Base-by-base conservation (phyloP, 2,797 vertebrate genomes). In the Trachurus trachurus region DNA sequence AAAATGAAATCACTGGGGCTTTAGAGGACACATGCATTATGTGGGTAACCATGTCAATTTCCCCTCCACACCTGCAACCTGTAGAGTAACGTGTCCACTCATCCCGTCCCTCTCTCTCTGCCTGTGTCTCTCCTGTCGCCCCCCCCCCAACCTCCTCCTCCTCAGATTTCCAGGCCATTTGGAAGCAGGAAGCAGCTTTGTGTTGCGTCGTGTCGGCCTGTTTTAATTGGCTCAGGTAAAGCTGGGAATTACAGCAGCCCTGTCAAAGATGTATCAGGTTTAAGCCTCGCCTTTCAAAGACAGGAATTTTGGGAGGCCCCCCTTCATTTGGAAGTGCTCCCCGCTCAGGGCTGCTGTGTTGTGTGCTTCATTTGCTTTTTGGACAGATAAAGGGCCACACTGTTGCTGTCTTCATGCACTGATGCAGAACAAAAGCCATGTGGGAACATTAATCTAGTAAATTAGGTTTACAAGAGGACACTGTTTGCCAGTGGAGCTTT, bases 61-160 rank as follows among this genome's bases (percentile, higher is more conserved):
- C 44, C 59, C 47, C 26, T 78, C 42, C 34, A 63, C 78, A 86
- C 79, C 80, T 84, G 74, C 53, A 66, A 22, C 21, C 31, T 77
- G 60, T 80, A 83, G 79, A 78, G 76, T 50, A 75, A 57, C 42
- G 37, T 65, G 22, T 34, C 63, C 61, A 96, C 95, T 96, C 95
- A 93, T 91, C 94, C 95, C 94, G 94, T 96, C 96, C 95, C 94
- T 94, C 92, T 73, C 52, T 82, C 81, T 84, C 26, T 26, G 66
- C 61, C 72, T 82, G 76, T 81, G 78, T 81, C 47, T 76, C 67
- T 87, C 45, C 68, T 75, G 85, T 72, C 3, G 31, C 5, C 31
- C 5, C 31, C 31, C 31, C 79, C 83, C 79, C 76, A n/a, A n/a
- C n/a, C n/a, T n/a, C n/a, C n/a, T n/a, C 75, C 78, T 79, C 70